Evolutionary conservation across 2,113 vertebrate genomes (phyloP).

Genomic region (Rhea pennata): DNA sequence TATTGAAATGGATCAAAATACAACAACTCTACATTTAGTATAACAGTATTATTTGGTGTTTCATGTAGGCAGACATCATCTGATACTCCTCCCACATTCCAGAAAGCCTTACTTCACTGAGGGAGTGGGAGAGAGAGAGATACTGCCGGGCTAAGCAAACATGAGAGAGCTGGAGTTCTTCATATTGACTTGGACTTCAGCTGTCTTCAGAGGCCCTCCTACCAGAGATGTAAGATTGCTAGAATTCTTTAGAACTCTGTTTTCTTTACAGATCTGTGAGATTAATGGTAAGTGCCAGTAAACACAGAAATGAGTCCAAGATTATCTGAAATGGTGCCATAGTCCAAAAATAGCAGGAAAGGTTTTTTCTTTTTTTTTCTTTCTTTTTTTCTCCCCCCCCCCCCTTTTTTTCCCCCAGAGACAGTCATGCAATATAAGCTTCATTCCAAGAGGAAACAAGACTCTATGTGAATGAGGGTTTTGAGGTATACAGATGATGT

Average conservation of each 20-base stretch:
- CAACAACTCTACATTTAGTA: neutral
- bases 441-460: neutral
- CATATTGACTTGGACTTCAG: neutral
- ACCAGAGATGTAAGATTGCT: neutral
- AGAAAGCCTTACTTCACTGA: neutral
- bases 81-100: neutral
- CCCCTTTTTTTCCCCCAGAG: neutral
- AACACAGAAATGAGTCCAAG: neutral
- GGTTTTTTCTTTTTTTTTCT: too few species aligned
- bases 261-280: neutral
- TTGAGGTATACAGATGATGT: neutral
- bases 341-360: neutral
- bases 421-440: conserved; percentile 19
- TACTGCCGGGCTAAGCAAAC: neutral
- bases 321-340: conserved; percentile 12
- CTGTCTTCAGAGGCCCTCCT: neutral
- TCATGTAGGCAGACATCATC: conserved; percentile 29
- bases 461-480: neutral
- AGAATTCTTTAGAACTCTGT: neutral
- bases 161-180: neutral
- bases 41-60: conserved; percentile 9
- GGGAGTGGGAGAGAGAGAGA: neutral
- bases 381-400: too few species aligned
- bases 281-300: neutral
- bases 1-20: neutral